phyloP scores from a whole-genome alignment of 2,113 vertebrate species.

The Cyprinodon brontotheroides region DNA sequence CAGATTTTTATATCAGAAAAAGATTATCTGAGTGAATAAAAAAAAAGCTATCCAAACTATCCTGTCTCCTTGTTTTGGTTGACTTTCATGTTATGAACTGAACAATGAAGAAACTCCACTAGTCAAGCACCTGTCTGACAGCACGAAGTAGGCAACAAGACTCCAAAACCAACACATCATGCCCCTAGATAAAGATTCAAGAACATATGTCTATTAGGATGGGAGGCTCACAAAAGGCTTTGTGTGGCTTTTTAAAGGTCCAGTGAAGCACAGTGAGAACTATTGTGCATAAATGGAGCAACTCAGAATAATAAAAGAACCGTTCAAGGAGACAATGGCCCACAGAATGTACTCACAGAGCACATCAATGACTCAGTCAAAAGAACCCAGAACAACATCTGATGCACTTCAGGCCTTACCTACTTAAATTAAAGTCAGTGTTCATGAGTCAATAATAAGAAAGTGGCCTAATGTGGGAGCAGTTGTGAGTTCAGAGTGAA shows the following conservation, averaged over 20 bases:
- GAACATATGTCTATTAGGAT: background rate
- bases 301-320: background rate
- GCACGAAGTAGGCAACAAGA: background rate
- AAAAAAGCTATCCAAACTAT: background rate
- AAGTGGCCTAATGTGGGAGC: background rate
- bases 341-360: too few relatives aligned
- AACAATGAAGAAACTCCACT: too few relatives aligned
- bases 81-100: background rate
- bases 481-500: background rate
- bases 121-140: background rate
- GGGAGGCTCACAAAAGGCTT: background rate
- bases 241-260: background rate
- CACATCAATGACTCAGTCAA: background rate
- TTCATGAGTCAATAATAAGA: background rate
- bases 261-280: background rate
- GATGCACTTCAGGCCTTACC: background rate
- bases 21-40: background rate
- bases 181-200: background rate
- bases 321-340: background rate
- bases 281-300: background rate
- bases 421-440: background rate
- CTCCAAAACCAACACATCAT: background rate
- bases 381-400: background rate
- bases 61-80: background rate
- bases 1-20: background rate